Percentiles rank a stretch among this genome's conserved stretches.
These are phyloP conservation scores for Drosophila kohkoa DNA, from an alignment of 1,140 invertebrate species.

Conservation along the genomic window DNA sequence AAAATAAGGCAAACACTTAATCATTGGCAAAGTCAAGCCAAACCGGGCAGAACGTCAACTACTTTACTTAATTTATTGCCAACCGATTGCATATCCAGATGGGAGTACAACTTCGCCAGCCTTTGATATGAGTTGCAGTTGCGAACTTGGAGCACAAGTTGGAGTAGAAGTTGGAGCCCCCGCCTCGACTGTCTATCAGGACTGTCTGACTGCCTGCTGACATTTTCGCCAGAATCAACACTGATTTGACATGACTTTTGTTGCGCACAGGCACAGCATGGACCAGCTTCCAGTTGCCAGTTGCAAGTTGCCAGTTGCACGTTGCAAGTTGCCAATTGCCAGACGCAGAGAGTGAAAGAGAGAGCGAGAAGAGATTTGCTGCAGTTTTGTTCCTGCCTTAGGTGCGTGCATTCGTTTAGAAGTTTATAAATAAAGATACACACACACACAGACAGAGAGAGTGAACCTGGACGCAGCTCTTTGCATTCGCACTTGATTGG, in stretches of 20 bases:
- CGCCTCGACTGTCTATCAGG: constrained; percentile 27
- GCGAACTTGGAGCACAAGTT: not conserved
- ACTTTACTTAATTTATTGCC: constrained; percentile 77
- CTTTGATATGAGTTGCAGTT: constrained; percentile 37
- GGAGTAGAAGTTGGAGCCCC: constrained; percentile 14
- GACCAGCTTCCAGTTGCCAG: constrained; percentile 56
- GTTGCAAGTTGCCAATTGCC: constrained; percentile 1
- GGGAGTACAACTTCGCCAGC: constrained; percentile 8
- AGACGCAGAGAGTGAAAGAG: not conserved
- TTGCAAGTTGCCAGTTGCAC: constrained; percentile 11
- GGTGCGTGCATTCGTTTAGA: constrained; percentile 80
- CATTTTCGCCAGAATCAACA: constrained; percentile 80
- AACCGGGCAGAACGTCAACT: constrained; percentile 70
- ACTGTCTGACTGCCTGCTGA: constrained; percentile 68
- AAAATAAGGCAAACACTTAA: constrained; percentile 58
- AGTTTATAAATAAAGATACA: constrained; percentile 76
- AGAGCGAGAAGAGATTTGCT: not conserved
- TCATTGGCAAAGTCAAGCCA: constrained; percentile 71
- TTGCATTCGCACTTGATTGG: constrained; percentile 78
- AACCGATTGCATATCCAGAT: constrained; percentile 64
- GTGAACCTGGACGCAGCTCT: constrained; percentile 40
- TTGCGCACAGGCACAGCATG: constrained; percentile 58
- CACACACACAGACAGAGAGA: constrained; percentile 18
- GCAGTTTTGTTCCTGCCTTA: constrained; percentile 21
- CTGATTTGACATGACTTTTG: constrained; percentile 82